A percentile compares a stretch with the other conserved stretches of the same genome.
Evolutionary conservation across 2,888 invertebrate species (phyloP).

Genomic region (Galerucella nymphaeae): DNA sequence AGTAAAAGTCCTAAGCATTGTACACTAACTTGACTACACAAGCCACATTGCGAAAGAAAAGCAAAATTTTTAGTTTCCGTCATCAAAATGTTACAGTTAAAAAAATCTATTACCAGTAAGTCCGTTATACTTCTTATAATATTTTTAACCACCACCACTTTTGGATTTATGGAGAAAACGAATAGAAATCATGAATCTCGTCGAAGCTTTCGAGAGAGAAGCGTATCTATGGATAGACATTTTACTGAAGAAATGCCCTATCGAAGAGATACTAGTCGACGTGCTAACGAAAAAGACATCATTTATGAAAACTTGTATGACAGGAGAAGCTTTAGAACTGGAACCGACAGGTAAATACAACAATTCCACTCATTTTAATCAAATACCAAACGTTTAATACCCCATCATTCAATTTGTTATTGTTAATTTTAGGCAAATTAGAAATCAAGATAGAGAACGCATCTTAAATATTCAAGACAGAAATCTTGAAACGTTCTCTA

Average conservation of each 20-base stretch:
- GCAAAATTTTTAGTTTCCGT: conserved; percentile 30
- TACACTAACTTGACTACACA: conserved; percentile 43
- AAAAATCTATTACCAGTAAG: conserved; percentile 36
- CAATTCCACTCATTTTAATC: no score
- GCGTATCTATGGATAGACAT: conserved; percentile 25
- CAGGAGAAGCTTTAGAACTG: conserved; percentile 43
- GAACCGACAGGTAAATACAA: conserved; percentile 35
- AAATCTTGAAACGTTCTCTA: background rate
- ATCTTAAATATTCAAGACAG: conserved; percentile 1
- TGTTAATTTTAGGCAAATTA: conserved; percentile 9
- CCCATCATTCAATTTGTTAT: background rate
- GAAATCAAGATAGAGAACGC: conserved; percentile 15
- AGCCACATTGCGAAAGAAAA: conserved; percentile 36
- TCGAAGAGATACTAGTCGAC: conserved; percentile 20
- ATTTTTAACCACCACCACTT: conserved; percentile 35
- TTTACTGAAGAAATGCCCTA: conserved; percentile 30
- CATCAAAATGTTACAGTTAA: conserved; percentile 40
- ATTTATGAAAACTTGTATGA: conserved; percentile 42
- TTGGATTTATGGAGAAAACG: conserved; percentile 36
- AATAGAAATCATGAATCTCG: conserved; percentile 19
- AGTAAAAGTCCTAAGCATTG: conserved; percentile 24
- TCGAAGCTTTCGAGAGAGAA: conserved; percentile 21
- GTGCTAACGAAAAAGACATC: conserved; percentile 35
- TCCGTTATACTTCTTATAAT: conserved; percentile 38
- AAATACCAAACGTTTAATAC: no score